phyloP scores from a whole-genome alignment of 2,888 invertebrate genomes.

The Reticulitermes lucifugus region DNA sequence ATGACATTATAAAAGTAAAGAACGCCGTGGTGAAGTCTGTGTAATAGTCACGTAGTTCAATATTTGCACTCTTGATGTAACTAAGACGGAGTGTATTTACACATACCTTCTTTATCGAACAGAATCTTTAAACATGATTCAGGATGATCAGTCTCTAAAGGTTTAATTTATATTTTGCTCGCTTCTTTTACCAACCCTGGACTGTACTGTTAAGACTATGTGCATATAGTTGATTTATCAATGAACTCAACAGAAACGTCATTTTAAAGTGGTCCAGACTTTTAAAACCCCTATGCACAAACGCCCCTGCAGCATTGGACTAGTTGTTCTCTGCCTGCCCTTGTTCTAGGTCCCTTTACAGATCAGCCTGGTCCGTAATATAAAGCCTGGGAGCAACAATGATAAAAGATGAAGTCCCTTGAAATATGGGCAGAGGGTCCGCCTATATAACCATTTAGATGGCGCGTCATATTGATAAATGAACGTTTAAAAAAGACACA shows the following conservation, averaged over 20 bases:
- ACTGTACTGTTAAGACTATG: slow-evolving; percentile 2
- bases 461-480: slow-evolving; percentile 13
- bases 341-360: not conserved
- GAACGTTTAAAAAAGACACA: slow-evolving; percentile 15
- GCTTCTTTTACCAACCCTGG: not conserved
- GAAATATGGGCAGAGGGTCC: slow-evolving; percentile 2
- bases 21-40: too few relatives aligned
- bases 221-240: slow-evolving; percentile 31
- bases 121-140: too few relatives aligned
- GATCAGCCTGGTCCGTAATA: not conserved
- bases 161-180: too few relatives aligned
- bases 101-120: too few relatives aligned
- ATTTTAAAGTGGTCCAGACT: slow-evolving; percentile 30
- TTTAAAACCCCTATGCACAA: slow-evolving; percentile 3
- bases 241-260: slow-evolving; percentile 31
- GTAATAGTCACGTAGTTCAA: too few relatives aligned
- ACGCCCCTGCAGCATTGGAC: not conserved
- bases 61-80: too few relatives aligned
- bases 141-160: too few relatives aligned
- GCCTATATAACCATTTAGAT: not conserved
- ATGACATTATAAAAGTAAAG: too few relatives aligned
- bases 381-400: slow-evolving; percentile 18
- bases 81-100: too few relatives aligned
- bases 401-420: slow-evolving; percentile 29
- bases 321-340: too few relatives aligned